Evolutionary conservation across 1,140 invertebrate species (phyloP).

Genomic region (Lineus longissimus): DNA sequence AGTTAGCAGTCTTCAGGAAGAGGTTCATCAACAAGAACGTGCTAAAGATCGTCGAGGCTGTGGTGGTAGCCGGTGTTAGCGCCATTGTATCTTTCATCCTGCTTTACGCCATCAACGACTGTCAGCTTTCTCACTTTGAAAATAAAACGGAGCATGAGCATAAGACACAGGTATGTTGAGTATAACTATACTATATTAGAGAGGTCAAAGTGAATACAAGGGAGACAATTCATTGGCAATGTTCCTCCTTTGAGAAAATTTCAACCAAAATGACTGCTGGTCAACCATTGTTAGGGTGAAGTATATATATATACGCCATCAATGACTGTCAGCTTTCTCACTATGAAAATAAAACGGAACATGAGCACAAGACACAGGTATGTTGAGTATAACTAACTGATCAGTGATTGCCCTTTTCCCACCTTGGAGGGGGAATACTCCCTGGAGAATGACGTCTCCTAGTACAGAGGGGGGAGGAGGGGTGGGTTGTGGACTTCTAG

Average conservation of each 20-base stretch:
- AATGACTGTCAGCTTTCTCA: conserved; percentile 67
- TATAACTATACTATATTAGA: no score
- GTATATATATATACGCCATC: conserved; percentile 77
- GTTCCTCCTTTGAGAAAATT: no score
- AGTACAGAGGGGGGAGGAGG: no score
- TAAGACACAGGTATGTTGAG: not conserved
- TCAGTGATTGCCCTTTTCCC: no score
- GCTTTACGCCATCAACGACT: conserved; percentile 82
- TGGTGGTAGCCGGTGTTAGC: conserved; percentile 75
- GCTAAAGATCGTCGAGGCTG: conserved; percentile 78
- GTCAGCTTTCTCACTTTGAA: conserved; percentile 44
- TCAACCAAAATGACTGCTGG: no score
- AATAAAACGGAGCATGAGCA: not conserved
- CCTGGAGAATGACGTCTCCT: no score
- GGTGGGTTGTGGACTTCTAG: no score
- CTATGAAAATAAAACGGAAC: not conserved
- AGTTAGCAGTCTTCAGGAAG: conserved; percentile 83
- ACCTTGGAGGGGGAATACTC: no score
- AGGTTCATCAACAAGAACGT: conserved; percentile 55
- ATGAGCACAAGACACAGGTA: conserved; percentile 1
- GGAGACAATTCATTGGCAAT: no score
- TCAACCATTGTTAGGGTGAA: no score
- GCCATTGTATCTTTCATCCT: conserved; percentile 82
- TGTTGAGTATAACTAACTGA: no score
- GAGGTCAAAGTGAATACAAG: no score